Percentiles rank a stretch among this genome's conserved stretches.
phyloP scores from a whole-genome alignment of 2,888 invertebrate genomes.

The Imbricaverruca yamaguchii region DNA sequence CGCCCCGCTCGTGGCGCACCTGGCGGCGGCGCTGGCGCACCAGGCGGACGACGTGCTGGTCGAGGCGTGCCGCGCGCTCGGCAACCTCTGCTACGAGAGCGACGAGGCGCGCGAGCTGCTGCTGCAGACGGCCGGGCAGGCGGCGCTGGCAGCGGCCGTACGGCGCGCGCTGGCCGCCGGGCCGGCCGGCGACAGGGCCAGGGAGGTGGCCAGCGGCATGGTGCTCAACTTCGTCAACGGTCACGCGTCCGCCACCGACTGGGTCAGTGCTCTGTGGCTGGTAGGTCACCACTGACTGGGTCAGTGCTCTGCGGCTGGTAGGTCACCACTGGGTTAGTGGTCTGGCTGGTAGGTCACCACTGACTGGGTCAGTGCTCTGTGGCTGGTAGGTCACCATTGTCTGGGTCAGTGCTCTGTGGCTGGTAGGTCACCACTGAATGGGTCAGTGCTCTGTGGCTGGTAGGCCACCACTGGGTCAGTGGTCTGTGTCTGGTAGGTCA shows the following conservation, averaged over 20 bases:
- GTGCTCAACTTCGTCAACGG: conserved; percentile 3
- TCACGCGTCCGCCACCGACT: background rate
- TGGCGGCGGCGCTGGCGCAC: background rate
- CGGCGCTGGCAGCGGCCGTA: background rate
- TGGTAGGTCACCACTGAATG: background rate
- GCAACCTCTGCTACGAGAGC: background rate
- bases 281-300: background rate
- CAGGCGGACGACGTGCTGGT: background rate
- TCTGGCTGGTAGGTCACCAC: too few relatives aligned
- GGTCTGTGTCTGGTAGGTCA: too few relatives aligned
- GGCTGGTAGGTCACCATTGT: background rate
- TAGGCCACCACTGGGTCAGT: too few relatives aligned
- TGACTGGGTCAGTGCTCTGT: background rate
- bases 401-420: background rate
- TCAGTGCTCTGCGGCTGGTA: too few relatives aligned
- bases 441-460: too few relatives aligned
- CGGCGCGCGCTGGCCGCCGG: background rate
- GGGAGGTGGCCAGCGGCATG: background rate
- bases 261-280: background rate
- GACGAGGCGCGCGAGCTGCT: background rate
- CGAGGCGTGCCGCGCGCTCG: background rate
- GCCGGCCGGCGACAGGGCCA: background rate
- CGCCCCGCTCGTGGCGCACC: background rate
- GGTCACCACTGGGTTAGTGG: too few relatives aligned
- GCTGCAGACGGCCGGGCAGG: background rate